Percentiles rank a stretch among this genome's conserved stretches.
Conservation (phyloP, 2,888 invertebrate species). For the Dolichomitus sp. region DNA sequence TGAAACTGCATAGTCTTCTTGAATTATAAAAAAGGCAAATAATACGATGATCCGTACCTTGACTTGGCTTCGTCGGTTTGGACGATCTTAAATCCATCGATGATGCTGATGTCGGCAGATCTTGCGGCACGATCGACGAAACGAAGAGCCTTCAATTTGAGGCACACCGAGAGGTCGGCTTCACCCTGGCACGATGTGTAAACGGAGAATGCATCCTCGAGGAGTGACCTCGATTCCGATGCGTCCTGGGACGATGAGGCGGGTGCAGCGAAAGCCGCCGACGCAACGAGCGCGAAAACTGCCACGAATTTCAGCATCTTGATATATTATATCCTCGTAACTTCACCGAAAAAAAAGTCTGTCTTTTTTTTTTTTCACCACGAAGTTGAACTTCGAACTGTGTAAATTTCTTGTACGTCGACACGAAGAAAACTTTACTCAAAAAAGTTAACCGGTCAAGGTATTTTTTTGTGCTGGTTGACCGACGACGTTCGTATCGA, state of each 20-base stretch:
- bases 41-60: slow-evolving; percentile 79
- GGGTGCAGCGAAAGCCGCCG: slow-evolving; percentile 80
- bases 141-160: slow-evolving; percentile 92
- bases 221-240: slow-evolving; percentile 73
- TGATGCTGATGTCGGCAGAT: slow-evolving; percentile 86
- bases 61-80: slow-evolving; percentile 86
- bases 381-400: slow-evolving; percentile 66
- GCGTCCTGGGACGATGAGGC: slow-evolving; percentile 77
- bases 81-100: slow-evolving; percentile 86
- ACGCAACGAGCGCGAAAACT: slow-evolving; percentile 78
- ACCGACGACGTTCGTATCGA: slow-evolving; percentile 85
- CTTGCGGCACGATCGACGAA: slow-evolving; percentile 92
- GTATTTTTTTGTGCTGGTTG: slow-evolving; percentile 74
- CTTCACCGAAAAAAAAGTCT: slow-evolving; percentile 59
- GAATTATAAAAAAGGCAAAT: background rate
- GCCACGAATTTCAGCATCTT: slow-evolving; percentile 82
- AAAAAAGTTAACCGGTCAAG: slow-evolving; percentile 47
- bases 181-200: slow-evolving; percentile 89
- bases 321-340: slow-evolving; percentile 64
- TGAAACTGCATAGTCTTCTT: background rate
- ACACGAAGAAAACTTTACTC: slow-evolving; percentile 45
- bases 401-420: slow-evolving; percentile 30
- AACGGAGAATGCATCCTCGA: slow-evolving; percentile 82
- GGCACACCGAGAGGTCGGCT: slow-evolving; percentile 90
- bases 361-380: slow-evolving; percentile 48